Evolutionary conservation across 2,888 invertebrate genomes (phyloP).

Genomic region (Lycophotia porphyrea): DNA sequence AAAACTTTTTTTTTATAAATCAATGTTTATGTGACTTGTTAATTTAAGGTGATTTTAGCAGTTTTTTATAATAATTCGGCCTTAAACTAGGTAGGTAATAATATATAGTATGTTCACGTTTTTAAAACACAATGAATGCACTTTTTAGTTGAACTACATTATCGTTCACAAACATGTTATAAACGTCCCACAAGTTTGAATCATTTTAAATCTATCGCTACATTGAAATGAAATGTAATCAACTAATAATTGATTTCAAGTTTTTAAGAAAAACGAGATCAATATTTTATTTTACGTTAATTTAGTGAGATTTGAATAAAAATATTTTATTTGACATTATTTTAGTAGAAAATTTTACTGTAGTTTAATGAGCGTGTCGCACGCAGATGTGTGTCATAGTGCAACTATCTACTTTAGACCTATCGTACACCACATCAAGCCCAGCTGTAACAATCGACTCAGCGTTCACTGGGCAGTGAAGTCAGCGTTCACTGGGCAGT

Average conservation of each 20-base stretch:
- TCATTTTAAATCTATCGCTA: neutral
- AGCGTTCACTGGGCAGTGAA: neutral
- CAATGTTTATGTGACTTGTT: neutral
- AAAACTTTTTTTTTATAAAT: neutral
- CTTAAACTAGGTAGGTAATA: conserved; percentile 15
- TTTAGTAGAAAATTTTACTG: conserved; percentile 25
- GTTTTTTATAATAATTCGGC: neutral
- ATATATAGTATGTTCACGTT: conserved; percentile 6
- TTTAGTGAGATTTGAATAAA: conserved; percentile 24
- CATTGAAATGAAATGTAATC: neutral
- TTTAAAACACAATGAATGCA: neutral
- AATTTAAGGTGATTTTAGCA: conserved; percentile 3
- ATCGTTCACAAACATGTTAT: neutral
- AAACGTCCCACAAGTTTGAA: neutral
- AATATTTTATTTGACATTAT: conserved; percentile 23
- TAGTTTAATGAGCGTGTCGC: conserved; percentile 10
- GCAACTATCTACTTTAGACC: neutral
- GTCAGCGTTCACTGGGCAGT: neutral
- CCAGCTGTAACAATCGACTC: neutral
- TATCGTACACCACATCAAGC: neutral
- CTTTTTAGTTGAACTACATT: neutral
- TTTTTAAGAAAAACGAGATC: neutral
- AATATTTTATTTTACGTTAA: conserved; percentile 12
- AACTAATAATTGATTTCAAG: neutral
- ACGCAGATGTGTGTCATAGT: neutral